A percentile compares a stretch with the other conserved stretches of the same genome.
These are phyloP conservation scores for Cladorhizidae sp. DNA, from an alignment of 37 sponge, comb jelly and placozoan species.

Conservation along the genomic window DNA sequence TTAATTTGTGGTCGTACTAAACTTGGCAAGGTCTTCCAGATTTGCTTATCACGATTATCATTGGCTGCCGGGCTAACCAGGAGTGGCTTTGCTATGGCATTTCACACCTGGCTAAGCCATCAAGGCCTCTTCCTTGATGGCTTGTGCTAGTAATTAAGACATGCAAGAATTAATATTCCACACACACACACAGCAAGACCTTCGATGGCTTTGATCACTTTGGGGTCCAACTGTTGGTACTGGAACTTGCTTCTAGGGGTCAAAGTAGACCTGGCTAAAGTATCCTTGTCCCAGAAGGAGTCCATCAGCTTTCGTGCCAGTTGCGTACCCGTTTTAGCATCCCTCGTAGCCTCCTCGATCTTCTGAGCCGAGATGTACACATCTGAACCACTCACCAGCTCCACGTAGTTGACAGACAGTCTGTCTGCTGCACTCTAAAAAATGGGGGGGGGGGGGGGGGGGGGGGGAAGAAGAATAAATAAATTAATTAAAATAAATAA, in stretches of 20 bases:
- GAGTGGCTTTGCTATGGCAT: too few species aligned
- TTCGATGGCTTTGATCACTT: slow-evolving; percentile 56
- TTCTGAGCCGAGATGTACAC: slow-evolving; percentile 25
- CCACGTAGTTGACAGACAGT: slow-evolving; percentile 2
- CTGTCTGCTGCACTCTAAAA: not conserved
- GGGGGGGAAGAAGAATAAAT: too few species aligned
- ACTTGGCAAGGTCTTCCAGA: not conserved
- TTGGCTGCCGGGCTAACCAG: not conserved
- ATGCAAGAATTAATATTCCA: slow-evolving; percentile 7
- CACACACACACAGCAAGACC: too few species aligned
- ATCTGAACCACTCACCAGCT: slow-evolving; percentile 45
- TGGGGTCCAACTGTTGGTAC: slow-evolving; percentile 62
- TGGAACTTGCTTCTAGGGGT: slow-evolving; percentile 50
- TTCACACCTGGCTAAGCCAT: not conserved
- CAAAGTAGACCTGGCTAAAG: slow-evolving; percentile 48
- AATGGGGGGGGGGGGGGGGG: not conserved
- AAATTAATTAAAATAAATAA: too few species aligned
- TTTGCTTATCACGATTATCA: not conserved
- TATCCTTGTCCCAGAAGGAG: slow-evolving; percentile 56
- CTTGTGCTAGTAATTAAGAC: too few species aligned
- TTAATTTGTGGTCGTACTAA: not conserved
- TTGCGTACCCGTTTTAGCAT: slow-evolving; percentile 53
- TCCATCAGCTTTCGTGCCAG: slow-evolving; percentile 63
- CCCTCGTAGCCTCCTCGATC: slow-evolving; percentile 34
- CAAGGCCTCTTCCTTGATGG: not conserved